Conservation (phyloP, 2,113 vertebrate genomes). For the Zeus faber region DNA sequence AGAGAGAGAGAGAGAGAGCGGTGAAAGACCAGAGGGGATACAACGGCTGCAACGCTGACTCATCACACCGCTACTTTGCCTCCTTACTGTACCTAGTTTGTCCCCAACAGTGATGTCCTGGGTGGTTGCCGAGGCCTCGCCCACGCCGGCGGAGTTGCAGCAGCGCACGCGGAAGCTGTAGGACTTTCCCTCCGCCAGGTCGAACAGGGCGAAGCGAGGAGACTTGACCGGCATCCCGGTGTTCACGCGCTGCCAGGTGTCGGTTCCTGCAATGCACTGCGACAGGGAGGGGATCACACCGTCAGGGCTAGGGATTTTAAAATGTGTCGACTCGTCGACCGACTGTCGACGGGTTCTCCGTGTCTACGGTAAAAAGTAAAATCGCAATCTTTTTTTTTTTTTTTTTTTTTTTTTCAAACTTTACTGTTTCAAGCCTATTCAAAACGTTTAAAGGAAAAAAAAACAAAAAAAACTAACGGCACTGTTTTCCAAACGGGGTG, state of each 20-base stretch:
- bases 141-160: conserved; percentile 90
- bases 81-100: conserved; percentile 83
- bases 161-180: conserved; percentile 96
- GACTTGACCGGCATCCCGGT: conserved; percentile 94
- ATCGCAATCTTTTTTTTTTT: too few relatives aligned
- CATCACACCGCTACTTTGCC: too few relatives aligned
- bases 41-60: too few relatives aligned
- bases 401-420: too few relatives aligned
- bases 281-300: conserved; percentile 15
- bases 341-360: too few relatives aligned
- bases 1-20: background rate
- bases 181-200: conserved; percentile 89
- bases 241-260: conserved; percentile 96
- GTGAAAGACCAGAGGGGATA: background rate
- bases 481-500: too few relatives aligned
- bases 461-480: too few relatives aligned
- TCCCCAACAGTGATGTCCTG: conserved; percentile 84
- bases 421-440: too few relatives aligned
- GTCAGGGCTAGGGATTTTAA: too few relatives aligned
- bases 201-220: conserved; percentile 94
- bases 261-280: conserved; percentile 84
- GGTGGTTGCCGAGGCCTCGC: conserved; percentile 85
- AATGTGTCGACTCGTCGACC: too few relatives aligned
- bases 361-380: too few relatives aligned
- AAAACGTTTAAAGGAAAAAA: too few relatives aligned